Evolutionary conservation across 2,113 vertebrate species (phyloP).

Genomic region (Leuciscus idus): DNA sequence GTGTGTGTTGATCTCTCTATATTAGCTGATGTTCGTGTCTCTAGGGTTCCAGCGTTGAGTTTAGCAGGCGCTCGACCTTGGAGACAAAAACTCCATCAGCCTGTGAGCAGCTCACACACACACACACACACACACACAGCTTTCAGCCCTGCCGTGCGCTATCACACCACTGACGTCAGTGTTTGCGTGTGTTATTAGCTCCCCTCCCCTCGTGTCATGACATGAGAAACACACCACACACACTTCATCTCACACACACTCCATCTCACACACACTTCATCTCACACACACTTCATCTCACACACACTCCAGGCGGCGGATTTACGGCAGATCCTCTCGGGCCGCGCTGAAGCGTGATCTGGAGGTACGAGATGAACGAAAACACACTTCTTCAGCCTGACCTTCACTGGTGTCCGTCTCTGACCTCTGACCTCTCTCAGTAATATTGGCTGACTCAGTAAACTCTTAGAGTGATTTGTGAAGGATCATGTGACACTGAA

Average conservation of each 20-base stretch:
- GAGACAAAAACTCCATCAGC: constrained; percentile 46
- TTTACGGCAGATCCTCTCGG: constrained; percentile 26
- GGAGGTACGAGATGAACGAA: background rate
- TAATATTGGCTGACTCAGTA: background rate
- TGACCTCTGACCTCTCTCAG: background rate
- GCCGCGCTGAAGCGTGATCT: background rate
- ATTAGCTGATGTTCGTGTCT: background rate
- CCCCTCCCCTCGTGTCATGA: background rate
- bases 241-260: background rate
- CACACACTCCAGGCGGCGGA: background rate
- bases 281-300: constrained; percentile 1
- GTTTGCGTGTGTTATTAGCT: background rate
- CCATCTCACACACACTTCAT: background rate
- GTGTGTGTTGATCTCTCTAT: background rate
- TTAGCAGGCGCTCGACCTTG: constrained; percentile 57
- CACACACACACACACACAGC: background rate
- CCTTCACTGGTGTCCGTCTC: background rate
- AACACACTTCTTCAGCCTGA: background rate
- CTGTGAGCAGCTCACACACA: background rate
- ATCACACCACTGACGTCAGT: constrained; percentile 6
- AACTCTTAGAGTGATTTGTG: too few species aligned
- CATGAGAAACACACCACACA: background rate
- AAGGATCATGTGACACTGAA: background rate
- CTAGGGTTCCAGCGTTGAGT: background rate
- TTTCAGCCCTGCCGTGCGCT: background rate